A percentile compares a stretch with the other conserved stretches of the same genome.
Conservation (phyloP, 1,140 invertebrate species). For the Trichogramma pretiosum region DNA sequence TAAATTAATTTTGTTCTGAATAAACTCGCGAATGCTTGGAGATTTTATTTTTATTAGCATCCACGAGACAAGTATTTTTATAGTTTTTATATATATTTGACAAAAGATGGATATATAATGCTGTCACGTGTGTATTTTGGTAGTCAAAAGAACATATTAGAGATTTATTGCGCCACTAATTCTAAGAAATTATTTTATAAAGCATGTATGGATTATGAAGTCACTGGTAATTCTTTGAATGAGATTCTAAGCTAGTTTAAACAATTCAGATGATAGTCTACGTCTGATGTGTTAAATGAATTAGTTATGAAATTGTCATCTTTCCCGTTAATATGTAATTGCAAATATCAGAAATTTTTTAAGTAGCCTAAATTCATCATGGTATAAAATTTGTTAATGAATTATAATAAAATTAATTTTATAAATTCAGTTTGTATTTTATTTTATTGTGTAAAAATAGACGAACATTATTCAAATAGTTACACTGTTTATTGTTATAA, state of each 20-base stretch:
- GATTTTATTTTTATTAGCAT: conserved; percentile 13
- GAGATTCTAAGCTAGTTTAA: conserved; percentile 11
- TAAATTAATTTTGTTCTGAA: conserved; percentile 1
- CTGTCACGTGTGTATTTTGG: conserved; percentile 4
- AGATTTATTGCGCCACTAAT: conserved; percentile 4
- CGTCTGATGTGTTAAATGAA: too few relatives aligned
- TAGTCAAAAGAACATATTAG: conserved; percentile 7
- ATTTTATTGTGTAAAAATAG: conserved; percentile 7
- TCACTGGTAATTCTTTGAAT: conserved; percentile 8
- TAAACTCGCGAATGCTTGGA: conserved; percentile 3
- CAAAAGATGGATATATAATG: background rate
- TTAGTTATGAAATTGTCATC: too few relatives aligned
- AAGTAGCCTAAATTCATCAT: too few relatives aligned
- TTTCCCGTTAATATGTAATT: too few relatives aligned
- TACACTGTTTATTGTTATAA: background rate
- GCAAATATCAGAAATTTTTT: too few relatives aligned
- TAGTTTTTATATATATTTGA: conserved; percentile 14
- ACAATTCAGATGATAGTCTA: too few relatives aligned
- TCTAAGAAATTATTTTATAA: conserved; percentile 8
- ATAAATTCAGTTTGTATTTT: background rate
- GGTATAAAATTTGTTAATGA: too few relatives aligned
- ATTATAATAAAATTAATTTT: too few relatives aligned
- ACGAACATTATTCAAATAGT: conserved; percentile 2
- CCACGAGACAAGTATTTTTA: conserved; percentile 11
- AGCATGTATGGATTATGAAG: conserved; percentile 5